Base-by-base conservation (phyloP, 92 coral and sea anemone species). In the Phenganax stokvisi region DNA sequence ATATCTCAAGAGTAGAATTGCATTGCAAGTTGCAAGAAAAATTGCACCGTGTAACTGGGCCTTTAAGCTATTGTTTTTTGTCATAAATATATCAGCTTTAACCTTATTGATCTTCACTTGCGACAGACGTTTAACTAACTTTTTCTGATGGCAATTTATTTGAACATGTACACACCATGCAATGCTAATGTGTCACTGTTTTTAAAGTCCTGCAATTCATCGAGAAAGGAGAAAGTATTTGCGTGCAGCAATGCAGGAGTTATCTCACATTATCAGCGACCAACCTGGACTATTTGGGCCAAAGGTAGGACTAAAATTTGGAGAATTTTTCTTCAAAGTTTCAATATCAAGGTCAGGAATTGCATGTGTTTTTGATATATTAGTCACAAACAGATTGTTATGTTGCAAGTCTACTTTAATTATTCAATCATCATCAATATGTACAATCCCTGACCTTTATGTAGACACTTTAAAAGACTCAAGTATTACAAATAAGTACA, bases 281-380 rank as follows among this genome's bases (percentile, higher is more conserved):
- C 99, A 96, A 76, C 99, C 99, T 67, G 97, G 99, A 30, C 91
- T 96, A 10, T 85, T 96, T 56, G 99, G 97, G n/a, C 99, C 98
- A 28, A 96, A 96, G 97, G 98, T 93, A 74, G 25, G 12, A 68
- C 10, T 10, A 37, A 37, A 37, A 5, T 37, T 37, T 37, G 47
- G 3, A 37, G 5, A 37, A 5, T 37, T 37, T 37, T 37, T 37
- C 47, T 37, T 37, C 2, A 37, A 37, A 37, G 47, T 37, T 37
- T 37, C 47, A 37, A 37, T 37, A 2, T 37, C 47, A 37, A 1
- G 47, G 5, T 37, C 47, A 37, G 47, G 47, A 5, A 37, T 37
- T 37, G 47, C 47, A 5, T 5, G 5, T 37, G 47, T 37, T 37
- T 37, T 2, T 37, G 2, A 37, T 37, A 37, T 5, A 1, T 37